phyloP scores from a whole-genome alignment of 2,113 vertebrate species.

The Paramisgurnus dabryanus region DNA sequence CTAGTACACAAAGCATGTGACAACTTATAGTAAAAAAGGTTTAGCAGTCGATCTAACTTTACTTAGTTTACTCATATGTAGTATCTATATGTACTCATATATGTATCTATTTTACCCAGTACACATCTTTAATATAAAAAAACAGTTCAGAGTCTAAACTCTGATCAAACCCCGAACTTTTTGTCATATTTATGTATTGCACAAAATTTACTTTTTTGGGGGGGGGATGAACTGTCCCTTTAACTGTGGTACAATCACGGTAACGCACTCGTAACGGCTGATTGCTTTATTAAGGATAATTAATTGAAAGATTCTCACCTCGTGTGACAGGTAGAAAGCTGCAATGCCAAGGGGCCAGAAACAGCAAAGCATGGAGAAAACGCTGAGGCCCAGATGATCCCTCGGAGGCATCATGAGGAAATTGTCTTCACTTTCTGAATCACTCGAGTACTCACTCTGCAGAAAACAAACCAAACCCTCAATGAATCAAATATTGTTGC shows the following conservation, averaged over 20 bases:
- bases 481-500: not conserved
- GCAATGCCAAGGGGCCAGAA: conserved; percentile 95
- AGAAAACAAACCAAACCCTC: conserved; percentile 47
- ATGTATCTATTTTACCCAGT: no score
- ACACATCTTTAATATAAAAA: not conserved
- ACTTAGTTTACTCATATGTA: no score
- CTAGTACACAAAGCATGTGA: no score
- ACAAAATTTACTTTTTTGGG: no score
- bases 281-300: not conserved
- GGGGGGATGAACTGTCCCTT: no score
- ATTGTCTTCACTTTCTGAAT: conserved; percentile 91
- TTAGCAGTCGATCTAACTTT: no score
- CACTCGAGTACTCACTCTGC: conserved; percentile 92
- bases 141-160: no score
- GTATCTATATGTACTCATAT: no score
- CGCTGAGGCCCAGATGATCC: conserved; percentile 90
- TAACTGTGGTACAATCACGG: no score
- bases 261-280: not conserved
- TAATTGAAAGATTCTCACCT: conserved; percentile 40
- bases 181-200: not conserved
- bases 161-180: no score
- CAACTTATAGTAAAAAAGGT: no score
- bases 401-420: conserved; percentile 91
- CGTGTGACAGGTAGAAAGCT: conserved; percentile 86
- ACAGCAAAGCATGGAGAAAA: conserved; percentile 98